Evolutionary conservation across 2,888 invertebrate genomes (phyloP).

Genomic region (Eristalis arbustorum): DNA sequence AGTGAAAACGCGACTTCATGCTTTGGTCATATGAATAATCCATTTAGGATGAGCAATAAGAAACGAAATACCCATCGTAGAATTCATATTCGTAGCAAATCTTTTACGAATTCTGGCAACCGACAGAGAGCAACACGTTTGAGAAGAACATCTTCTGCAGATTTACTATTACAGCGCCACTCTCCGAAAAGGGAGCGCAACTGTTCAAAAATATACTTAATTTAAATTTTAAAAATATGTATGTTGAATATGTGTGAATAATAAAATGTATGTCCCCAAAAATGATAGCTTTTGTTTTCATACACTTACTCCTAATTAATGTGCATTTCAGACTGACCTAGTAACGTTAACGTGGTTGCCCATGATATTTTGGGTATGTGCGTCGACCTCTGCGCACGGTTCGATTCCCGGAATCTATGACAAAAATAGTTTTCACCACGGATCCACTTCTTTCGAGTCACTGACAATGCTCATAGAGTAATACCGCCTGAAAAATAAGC

Average conservation of each 20-base stretch:
- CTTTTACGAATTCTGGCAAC: constrained; percentile 74
- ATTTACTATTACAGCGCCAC: constrained; percentile 74
- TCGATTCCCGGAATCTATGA: no score
- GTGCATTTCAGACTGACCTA: not conserved
- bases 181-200: constrained; percentile 53
- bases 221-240: constrained; percentile 27
- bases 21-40: constrained; percentile 75
- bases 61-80: constrained; percentile 53
- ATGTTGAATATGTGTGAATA: not conserved
- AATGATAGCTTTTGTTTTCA: not conserved
- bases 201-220: constrained; percentile 55
- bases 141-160: constrained; percentile 78
- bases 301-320: not conserved
- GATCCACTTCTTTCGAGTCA: no score
- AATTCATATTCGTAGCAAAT: constrained; percentile 77
- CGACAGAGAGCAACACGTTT: constrained; percentile 61
- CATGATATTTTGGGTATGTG: no score
- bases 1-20: constrained; percentile 75
- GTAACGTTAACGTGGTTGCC: no score
- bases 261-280: constrained; percentile 14
- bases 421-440: no score
- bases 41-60: constrained; percentile 71
- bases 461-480: no score
- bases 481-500: no score
- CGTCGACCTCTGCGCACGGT: no score